Percentiles rank a stretch among this genome's conserved stretches.
phyloP scores from a whole-genome alignment of 2,888 invertebrate species.

The Cremastinae sp. region DNA sequence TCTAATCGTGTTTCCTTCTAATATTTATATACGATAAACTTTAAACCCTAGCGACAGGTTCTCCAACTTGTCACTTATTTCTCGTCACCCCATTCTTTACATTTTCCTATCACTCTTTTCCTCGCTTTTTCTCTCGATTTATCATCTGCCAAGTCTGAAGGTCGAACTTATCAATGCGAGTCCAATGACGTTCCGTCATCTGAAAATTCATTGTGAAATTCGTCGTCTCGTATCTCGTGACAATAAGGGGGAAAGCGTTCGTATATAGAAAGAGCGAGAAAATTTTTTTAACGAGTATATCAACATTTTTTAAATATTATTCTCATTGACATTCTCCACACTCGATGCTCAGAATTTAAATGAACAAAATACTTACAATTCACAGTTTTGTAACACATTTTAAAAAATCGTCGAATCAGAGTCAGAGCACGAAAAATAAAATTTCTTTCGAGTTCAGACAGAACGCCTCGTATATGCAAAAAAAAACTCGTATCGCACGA shows the following conservation, averaged over 20 bases:
- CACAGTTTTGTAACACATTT: not conserved
- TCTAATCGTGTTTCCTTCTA: constrained; percentile 1
- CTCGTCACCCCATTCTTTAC: not conserved
- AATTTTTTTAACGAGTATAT: not conserved
- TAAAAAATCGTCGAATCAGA: not conserved
- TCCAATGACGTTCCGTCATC: not conserved
- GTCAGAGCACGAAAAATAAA: too few relatives aligned
- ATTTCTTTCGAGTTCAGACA: not conserved
- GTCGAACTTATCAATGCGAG: constrained; percentile 11
- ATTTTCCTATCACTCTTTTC: constrained; percentile 3
- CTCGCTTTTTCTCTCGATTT: not conserved
- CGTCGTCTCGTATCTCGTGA: not conserved
- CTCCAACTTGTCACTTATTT: constrained; percentile 39
- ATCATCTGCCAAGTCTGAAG: constrained; percentile 13
- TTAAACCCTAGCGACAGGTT: constrained; percentile 37
- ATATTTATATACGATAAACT: constrained; percentile 5
- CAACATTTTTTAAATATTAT: too few relatives aligned
- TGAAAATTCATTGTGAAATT: constrained; percentile 10
- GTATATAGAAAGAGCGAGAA: not conserved
- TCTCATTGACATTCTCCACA: too few relatives aligned
- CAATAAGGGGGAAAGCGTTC: too few relatives aligned
- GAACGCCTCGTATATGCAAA: constrained; percentile 5
- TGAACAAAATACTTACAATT: too few relatives aligned
- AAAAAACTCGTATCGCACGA: constrained; percentile 1
- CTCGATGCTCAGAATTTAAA: too few relatives aligned